Evolutionary conservation across 1,140 invertebrate genomes (phyloP), one percentile per base, ranked within the genome.

Genomic region (Drosophila melanogaster): DNA sequence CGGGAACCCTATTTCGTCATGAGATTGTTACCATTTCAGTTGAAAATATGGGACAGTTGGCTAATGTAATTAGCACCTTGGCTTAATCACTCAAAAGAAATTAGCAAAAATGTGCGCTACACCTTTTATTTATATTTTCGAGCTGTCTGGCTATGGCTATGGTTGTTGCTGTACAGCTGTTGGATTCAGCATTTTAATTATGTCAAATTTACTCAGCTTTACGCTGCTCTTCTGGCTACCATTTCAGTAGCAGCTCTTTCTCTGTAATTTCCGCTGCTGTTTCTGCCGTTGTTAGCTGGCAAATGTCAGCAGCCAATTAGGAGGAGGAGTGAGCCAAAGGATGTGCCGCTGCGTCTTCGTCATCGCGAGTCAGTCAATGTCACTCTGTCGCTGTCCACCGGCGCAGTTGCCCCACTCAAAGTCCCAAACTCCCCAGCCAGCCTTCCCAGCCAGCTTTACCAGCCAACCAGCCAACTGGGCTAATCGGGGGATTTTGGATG

Each of bases 231-330:
- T 38, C 57, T 14, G n/a, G 33, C n/a, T 71, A 38, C 19, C 22
- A 11, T 35, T 35, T 30, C 22, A 30, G 41, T 15, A 30, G 35
- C 37, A 12, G n/a, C 26, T 64, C 26, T 30, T 41, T 41, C 33
- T 33, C 30, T 59, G 54, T 33, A 40, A 49, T 74, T 78, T 66
- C 46, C 51, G 59, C 59, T 44, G 47, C 54, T 46, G 35, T 62
- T 47, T 65, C 57, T 79, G 19, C 19, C 19, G 51, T 76, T 76
- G 54, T 75, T 62, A 61, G 64, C 79, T 79, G 75, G 81, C 64
- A 87, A 86, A 87, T 87, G 83, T 86, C 83, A 86, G 83, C 83
- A 83, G 76, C 83, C 79, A 87, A 87, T 87, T 87, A 87, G 81
- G 69, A 71, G 81, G 69, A 71, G 73, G 84, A 79, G 79, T 89